Conservation (phyloP, 2,797 vertebrate genomes). For the Iguana delicatissima region DNA sequence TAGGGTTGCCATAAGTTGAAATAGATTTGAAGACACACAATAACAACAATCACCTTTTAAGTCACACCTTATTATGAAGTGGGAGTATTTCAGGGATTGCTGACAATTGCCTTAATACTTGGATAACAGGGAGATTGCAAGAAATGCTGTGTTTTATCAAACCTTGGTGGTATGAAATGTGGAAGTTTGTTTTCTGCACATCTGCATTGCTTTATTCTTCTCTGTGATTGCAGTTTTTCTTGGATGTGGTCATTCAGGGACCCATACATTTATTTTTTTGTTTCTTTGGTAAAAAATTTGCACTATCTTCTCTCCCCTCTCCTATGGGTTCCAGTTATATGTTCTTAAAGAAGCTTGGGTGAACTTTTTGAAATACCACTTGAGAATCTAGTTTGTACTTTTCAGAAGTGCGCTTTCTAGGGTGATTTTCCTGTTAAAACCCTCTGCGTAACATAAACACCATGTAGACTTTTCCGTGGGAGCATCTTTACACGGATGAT, state of each 20-base stretch:
- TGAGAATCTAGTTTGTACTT: background rate
- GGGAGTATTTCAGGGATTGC: background rate
- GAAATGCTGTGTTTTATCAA: conserved; percentile 13
- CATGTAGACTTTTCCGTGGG: background rate
- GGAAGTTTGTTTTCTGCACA: background rate
- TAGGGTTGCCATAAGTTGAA: no score
- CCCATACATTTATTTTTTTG: background rate
- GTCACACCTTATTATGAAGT: background rate
- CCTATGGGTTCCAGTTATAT: background rate
- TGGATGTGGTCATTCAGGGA: background rate
- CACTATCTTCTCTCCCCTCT: no score
- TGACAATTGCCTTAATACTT: background rate
- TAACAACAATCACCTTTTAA: background rate
- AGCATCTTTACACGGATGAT: background rate
- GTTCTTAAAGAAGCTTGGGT: background rate
- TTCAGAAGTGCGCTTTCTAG: background rate
- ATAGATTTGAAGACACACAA: no score
- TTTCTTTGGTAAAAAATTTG: background rate
- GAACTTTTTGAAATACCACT: background rate
- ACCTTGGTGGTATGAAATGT: background rate
- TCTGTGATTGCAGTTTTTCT: background rate
- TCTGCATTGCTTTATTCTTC: background rate
- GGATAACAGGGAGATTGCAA: background rate
- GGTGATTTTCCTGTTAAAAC: background rate
- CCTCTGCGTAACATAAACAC: background rate